Conservation (phyloP, 2,797 vertebrate species). For the Lycodopsis pacificus region DNA sequence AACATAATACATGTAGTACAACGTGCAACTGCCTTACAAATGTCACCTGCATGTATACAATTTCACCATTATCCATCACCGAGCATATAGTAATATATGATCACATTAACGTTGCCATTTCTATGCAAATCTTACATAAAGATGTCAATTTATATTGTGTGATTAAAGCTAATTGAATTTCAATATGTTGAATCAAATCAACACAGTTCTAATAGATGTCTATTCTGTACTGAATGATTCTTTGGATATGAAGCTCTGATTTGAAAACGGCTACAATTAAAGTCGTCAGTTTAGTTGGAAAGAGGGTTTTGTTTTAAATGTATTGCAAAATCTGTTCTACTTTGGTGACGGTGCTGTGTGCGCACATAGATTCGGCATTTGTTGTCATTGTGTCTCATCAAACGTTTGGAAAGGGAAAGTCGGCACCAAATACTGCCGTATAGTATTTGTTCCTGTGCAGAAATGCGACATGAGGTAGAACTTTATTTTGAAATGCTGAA, state of each 20-base stretch:
- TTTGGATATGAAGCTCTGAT: too few species aligned
- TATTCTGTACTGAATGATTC: background rate
- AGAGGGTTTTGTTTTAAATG: background rate
- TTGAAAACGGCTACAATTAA: too few species aligned
- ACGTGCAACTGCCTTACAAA: background rate
- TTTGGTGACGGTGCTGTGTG: background rate
- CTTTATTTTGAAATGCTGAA: constrained; percentile 9
- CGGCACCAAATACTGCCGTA: background rate
- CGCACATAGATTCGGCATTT: background rate
- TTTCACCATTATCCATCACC: background rate
- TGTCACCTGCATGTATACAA: background rate
- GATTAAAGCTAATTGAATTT: background rate
- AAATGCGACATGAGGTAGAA: background rate
- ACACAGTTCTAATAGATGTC: background rate
- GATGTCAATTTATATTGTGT: background rate
- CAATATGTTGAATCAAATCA: background rate
- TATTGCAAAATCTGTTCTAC: constrained; percentile 4
- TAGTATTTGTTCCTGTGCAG: background rate
- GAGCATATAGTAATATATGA: background rate
- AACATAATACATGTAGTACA: background rate
- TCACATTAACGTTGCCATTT: background rate
- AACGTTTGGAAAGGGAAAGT: background rate
- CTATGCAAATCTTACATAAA: background rate
- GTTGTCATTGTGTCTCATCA: constrained; percentile 11
- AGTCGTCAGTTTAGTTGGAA: background rate